Percentiles rank a stretch among this genome's conserved stretches.
phyloP scores from a whole-genome alignment of 92 coral and sea anemone species.

The Phenganax subtilis region DNA sequence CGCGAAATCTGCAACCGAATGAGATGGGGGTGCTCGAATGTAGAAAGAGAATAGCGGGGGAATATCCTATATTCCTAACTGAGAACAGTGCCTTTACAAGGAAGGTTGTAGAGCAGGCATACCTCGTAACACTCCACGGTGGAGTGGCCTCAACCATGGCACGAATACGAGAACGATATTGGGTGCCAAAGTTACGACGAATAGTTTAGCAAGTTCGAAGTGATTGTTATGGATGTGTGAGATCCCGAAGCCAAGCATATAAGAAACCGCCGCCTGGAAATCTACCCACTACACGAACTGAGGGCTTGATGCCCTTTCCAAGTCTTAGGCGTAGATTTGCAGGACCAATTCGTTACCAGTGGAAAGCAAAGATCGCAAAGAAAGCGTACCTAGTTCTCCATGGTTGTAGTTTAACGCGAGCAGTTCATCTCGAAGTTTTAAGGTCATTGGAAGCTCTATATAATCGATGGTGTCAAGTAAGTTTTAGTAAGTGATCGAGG shows the following conservation, averaged over 20 bases:
- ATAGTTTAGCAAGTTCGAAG: background rate
- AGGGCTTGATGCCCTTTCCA: background rate
- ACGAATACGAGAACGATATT: background rate
- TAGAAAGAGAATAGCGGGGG: background rate
- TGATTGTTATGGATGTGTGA: background rate
- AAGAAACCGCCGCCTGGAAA: background rate
- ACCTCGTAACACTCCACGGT: background rate
- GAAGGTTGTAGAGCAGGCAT: background rate
- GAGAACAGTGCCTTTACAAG: background rate
- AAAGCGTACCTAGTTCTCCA: background rate
- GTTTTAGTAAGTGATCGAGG: no score
- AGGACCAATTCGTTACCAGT: background rate
- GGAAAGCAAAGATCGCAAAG: background rate
- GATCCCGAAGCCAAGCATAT: background rate
- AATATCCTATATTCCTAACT: background rate
- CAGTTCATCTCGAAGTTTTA: background rate
- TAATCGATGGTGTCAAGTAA: no score
- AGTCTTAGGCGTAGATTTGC: background rate
- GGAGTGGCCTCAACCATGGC: slow-evolving; percentile 15
- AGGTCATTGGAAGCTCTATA: background rate
- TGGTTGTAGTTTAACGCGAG: background rate
- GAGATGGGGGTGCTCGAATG: background rate
- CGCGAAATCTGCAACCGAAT: slow-evolving; percentile 1
- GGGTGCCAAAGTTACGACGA: background rate
- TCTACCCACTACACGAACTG: background rate